phyloP scores from a whole-genome alignment of 2,797 vertebrate species.

The Smutsia temminckii region DNA sequence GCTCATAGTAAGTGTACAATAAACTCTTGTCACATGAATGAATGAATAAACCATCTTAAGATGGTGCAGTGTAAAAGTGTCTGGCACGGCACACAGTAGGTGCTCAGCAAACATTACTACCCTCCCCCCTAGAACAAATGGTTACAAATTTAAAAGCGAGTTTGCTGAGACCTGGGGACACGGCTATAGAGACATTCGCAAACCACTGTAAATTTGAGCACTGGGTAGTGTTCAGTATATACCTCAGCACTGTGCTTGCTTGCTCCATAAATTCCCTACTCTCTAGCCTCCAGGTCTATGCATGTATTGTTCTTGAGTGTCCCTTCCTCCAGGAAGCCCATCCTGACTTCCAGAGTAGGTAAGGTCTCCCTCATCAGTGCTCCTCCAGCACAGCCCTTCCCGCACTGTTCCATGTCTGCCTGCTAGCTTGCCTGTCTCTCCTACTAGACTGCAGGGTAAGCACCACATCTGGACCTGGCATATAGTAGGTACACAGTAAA shows the following conservation, averaged over 20 bases:
- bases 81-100: background rate
- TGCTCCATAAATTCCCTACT: background rate
- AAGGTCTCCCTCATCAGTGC: background rate
- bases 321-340: slow-evolving; percentile 4
- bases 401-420: background rate
- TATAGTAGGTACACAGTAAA: background rate
- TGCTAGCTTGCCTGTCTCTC: background rate
- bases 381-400: background rate
- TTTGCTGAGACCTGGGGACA: background rate
- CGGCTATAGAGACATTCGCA: background rate
- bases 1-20: background rate
- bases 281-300: background rate
- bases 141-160: background rate
- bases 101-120: background rate
- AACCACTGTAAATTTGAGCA: background rate
- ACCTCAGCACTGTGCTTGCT: background rate
- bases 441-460: background rate
- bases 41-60: background rate
- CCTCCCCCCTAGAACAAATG: background rate
- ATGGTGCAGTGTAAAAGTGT: background rate
- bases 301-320: background rate
- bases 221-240: background rate
- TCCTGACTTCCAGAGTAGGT: background rate
- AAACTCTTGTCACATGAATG: background rate
- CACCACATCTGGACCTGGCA: background rate